Conservation (phyloP, 2,888 invertebrate genomes). For the Folsomia manolachei region DNA sequence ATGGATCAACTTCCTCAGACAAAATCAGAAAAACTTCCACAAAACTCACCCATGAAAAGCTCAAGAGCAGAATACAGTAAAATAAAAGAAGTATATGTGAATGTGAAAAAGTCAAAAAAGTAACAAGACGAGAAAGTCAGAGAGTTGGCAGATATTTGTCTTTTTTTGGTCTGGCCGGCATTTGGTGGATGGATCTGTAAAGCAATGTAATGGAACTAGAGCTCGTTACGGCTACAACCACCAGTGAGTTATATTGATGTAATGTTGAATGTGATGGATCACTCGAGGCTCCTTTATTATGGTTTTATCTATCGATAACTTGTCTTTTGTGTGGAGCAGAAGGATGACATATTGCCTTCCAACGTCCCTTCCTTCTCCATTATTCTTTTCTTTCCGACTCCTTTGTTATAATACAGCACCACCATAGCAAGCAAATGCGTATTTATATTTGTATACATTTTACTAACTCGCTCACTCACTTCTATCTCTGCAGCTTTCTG, state of each 20-base stretch:
- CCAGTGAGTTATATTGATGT: conserved; percentile 2
- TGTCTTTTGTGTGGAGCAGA: conserved; percentile 28
- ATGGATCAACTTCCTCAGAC: too few species aligned
- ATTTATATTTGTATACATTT: too few species aligned
- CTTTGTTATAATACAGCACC: background rate
- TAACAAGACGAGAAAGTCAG: background rate
- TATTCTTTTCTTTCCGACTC: conserved; percentile 3
- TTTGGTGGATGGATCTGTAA: conserved; percentile 1
- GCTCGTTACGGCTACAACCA: conserved; percentile 15
- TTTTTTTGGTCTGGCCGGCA: background rate
- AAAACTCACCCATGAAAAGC: background rate
- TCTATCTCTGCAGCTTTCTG: background rate
- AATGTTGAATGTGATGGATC: conserved; percentile 21
- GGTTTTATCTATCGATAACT: conserved; percentile 36
- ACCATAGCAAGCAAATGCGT: too few species aligned
- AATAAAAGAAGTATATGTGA: background rate
- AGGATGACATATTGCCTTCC: conserved; percentile 39
- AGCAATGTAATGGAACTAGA: background rate
- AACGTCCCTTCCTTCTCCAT: conserved; percentile 3
- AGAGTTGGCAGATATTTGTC: background rate
- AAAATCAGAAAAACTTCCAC: background rate
- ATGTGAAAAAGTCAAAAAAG: background rate
- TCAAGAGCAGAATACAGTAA: too few species aligned
- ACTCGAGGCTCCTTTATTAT: conserved; percentile 18
- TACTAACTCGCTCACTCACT: background rate